phyloP scores from a whole-genome alignment of 2,113 vertebrate species.

The Abramis brama region DNA sequence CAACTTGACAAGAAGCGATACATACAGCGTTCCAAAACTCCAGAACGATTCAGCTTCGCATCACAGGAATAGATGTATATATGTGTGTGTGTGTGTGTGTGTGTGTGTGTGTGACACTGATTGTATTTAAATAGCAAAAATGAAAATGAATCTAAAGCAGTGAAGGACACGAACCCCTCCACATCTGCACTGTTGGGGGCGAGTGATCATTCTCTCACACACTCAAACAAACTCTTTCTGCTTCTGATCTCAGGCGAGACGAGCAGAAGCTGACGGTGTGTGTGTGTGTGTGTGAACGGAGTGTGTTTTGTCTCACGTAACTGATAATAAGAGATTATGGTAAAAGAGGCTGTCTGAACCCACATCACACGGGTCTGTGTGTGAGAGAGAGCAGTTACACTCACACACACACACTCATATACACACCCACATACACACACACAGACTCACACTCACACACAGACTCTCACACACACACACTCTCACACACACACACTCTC shows the following conservation, averaged over 20 bases:
- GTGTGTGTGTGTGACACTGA: too few species aligned
- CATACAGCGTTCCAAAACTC: too few species aligned
- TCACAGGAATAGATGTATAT: too few species aligned
- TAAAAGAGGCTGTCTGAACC: conserved; percentile 6
- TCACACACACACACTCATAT: neutral
- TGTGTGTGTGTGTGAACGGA: neutral
- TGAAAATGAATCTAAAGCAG: too few species aligned
- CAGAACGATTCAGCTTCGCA: too few species aligned
- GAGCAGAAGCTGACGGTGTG: conserved; percentile 19
- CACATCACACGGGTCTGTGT: too few species aligned
- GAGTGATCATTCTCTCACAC: conserved; percentile 49
- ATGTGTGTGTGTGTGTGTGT: too few species aligned
- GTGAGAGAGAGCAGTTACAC: neutral
- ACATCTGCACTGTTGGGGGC: conserved; percentile 9
- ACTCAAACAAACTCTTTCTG: conserved; percentile 42
- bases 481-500: too few species aligned
- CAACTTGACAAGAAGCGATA: too few species aligned
- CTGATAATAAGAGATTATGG: conserved; percentile 57
- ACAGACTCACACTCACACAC: too few species aligned
- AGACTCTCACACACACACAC: too few species aligned
- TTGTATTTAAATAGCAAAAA: too few species aligned
- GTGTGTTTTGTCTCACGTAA: conserved; percentile 54
- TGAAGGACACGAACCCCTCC: neutral
- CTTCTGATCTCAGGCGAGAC: conserved; percentile 6
- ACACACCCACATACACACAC: neutral